These are phyloP conservation scores for Staurois parvus DNA, from an alignment of 2,797 vertebrate species.

Conservation along the genomic window DNA sequence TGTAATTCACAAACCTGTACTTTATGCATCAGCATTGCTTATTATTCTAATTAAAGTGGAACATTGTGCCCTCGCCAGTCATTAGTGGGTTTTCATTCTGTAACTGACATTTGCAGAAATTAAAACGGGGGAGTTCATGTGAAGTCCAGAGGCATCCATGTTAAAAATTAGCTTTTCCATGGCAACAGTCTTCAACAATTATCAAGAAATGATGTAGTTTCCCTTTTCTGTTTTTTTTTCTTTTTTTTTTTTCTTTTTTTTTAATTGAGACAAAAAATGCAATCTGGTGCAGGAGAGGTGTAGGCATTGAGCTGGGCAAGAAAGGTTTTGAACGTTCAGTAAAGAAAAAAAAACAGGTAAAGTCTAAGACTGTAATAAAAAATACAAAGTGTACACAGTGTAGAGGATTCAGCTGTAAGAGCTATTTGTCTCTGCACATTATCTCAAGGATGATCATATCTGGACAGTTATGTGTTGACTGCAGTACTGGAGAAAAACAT, in stretches of 20 bases:
- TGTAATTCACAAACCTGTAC: constrained; percentile 81
- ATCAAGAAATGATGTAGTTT: constrained; percentile 78
- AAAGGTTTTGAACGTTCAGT: constrained; percentile 28
- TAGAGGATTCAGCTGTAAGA: constrained; percentile 16
- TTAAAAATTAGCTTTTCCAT: constrained; percentile 85
- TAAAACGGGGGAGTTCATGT: constrained; percentile 81
- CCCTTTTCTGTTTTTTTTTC: constrained; percentile 79
- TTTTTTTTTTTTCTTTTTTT: constrained; percentile 70
- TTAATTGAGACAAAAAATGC: constrained; percentile 66
- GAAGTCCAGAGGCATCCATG: constrained; percentile 82
- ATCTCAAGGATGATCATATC: constrained; percentile 26
- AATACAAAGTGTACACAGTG: constrained; percentile 32
- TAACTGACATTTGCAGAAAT: constrained; percentile 85
- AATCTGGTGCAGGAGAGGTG: constrained; percentile 40
- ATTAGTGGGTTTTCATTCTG: constrained; percentile 85
- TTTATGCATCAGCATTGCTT: constrained; percentile 80
- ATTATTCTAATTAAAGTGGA: constrained; percentile 85
- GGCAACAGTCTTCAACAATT: constrained; percentile 82
- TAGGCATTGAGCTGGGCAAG: constrained; percentile 31
- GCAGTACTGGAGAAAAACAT: constrained; percentile 5
- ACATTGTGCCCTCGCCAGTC: constrained; percentile 81
- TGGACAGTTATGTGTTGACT: constrained; percentile 24
- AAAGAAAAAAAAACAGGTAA: constrained; percentile 12
- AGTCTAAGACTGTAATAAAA: background rate
- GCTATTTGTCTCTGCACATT: constrained; percentile 41